These are phyloP conservation scores for Panzeria rudis DNA, from an alignment of 2,888 invertebrate genomes.

Conservation along the genomic window DNA sequence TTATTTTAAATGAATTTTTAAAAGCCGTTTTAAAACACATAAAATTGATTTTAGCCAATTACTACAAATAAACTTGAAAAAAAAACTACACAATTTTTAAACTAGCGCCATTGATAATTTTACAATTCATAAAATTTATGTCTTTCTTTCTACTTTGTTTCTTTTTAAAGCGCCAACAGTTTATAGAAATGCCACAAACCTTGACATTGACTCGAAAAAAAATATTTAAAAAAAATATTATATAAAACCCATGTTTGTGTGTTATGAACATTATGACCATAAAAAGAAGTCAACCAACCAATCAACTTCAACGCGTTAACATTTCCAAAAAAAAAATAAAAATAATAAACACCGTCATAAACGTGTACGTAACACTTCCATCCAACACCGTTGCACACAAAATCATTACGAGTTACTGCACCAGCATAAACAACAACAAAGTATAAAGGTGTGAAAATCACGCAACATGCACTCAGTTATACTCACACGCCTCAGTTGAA, in stretches of 20 bases:
- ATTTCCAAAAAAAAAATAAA: background rate
- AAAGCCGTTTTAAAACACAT: background rate
- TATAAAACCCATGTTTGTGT: slow-evolving; percentile 36
- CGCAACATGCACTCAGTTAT: slow-evolving; percentile 47
- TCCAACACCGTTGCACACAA: background rate
- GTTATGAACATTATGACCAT: slow-evolving; percentile 48
- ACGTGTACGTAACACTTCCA: slow-evolving; percentile 34
- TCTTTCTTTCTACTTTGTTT: background rate
- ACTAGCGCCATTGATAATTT: background rate
- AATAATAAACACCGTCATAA: slow-evolving; percentile 23
- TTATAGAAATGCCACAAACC: slow-evolving; percentile 37
- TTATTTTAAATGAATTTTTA: slow-evolving; percentile 14
- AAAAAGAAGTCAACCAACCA: slow-evolving; percentile 50
- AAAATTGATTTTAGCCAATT: no score
- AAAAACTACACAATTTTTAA: background rate
- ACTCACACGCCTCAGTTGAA: slow-evolving; percentile 20
- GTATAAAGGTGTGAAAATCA: slow-evolving; percentile 58
- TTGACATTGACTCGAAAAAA: slow-evolving; percentile 48
- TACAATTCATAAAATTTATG: background rate
- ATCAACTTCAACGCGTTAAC: slow-evolving; percentile 31
- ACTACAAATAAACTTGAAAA: no score
- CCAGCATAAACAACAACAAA: slow-evolving; percentile 14
- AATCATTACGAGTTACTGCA: background rate
- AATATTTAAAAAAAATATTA: background rate
- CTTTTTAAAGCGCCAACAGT: background rate